A percentile compares a stretch with the other conserved stretches of the same genome.
These are phyloP conservation scores for Scelioninae gen. 1 DNA, from an alignment of 2,888 invertebrate genomes.

Conservation along the genomic window DNA sequence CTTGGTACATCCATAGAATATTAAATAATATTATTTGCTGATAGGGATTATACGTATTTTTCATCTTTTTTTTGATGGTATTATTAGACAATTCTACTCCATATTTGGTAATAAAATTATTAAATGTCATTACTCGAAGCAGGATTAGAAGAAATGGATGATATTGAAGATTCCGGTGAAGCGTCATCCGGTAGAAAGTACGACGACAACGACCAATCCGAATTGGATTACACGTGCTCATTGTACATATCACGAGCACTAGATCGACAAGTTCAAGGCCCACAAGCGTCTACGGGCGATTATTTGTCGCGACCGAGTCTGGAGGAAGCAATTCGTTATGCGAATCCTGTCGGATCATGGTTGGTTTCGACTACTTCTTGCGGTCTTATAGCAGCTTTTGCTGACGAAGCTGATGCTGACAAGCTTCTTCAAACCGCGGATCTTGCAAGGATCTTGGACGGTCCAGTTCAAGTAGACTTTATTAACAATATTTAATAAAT, in stretches of 20 bases:
- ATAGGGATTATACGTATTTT: no score
- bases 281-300: constrained; percentile 58
- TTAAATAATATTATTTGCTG: no score
- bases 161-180: no score
- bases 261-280: constrained; percentile 72
- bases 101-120: no score
- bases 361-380: constrained; percentile 82
- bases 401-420: constrained; percentile 83
- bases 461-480: constrained; percentile 83
- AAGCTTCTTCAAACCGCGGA: constrained; percentile 82
- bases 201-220: no score
- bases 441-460: constrained; percentile 82
- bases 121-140: no score
- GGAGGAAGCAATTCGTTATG: constrained; percentile 78
- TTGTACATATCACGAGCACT: constrained; percentile 77
- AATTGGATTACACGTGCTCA: constrained; percentile 23
- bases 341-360: constrained; percentile 78
- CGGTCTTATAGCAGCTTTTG: constrained; percentile 84
- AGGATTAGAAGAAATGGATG: no score
- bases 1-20: no score
- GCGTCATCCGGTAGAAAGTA: no score
- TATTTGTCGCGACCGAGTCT: constrained; percentile 74
- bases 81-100: no score
- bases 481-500: no score
- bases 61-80: no score